phyloP scores from a whole-genome alignment of 2,797 vertebrate species.

The Sebastes aleutianus region DNA sequence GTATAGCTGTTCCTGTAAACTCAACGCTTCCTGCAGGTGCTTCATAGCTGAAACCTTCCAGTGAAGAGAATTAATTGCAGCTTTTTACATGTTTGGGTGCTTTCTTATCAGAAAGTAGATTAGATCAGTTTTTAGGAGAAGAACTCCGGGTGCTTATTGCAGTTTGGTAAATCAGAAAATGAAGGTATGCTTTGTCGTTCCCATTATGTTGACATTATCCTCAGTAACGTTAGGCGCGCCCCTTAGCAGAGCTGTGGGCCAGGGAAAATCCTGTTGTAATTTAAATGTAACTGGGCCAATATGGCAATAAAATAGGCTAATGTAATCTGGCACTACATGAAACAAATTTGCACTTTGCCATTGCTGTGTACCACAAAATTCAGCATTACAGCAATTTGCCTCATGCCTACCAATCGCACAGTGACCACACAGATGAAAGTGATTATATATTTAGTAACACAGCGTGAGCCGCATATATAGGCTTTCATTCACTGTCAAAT shows the following conservation, averaged over 20 bases:
- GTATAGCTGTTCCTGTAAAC: background rate
- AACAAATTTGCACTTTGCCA: background rate
- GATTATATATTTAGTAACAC: background rate
- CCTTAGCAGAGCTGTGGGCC: background rate
- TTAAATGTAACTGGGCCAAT: background rate
- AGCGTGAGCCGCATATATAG: background rate
- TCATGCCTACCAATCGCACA: background rate
- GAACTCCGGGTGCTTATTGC: background rate
- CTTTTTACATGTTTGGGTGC: background rate
- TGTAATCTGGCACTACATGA: background rate
- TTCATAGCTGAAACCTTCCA: background rate
- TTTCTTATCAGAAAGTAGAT: background rate
- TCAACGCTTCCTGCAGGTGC: conserved; percentile 21
- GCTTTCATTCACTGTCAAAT: background rate
- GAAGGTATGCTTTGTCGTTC: background rate
- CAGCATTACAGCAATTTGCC: background rate
- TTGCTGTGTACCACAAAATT: background rate
- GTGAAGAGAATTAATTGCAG: background rate
- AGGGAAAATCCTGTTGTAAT: background rate
- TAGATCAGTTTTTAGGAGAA: background rate
- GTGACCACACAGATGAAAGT: background rate
- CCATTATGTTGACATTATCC: background rate
- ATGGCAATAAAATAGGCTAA: background rate
- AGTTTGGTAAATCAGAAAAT: background rate
- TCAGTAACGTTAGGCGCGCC: background rate